Percentiles rank a stretch among this genome's conserved stretches.
Conservation (phyloP, 2,797 vertebrate genomes). For the Luscinia luscinia region DNA sequence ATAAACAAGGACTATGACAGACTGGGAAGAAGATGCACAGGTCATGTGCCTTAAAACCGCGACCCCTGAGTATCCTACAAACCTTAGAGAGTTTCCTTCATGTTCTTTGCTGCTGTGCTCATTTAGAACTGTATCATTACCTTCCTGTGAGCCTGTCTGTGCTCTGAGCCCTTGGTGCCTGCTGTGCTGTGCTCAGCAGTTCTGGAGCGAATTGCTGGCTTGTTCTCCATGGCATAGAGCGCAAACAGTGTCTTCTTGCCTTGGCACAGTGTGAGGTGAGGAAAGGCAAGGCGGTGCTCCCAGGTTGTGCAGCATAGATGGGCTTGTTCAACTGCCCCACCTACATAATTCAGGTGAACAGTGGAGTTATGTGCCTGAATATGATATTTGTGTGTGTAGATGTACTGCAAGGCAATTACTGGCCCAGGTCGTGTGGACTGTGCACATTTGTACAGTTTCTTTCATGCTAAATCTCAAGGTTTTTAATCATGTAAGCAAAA, state of each 20-base stretch:
- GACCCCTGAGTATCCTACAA: neutral
- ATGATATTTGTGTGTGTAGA: neutral
- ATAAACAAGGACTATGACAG: neutral
- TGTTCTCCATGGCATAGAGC: neutral
- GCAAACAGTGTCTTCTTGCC: neutral
- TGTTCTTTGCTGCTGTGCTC: neutral
- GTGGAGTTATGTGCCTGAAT: neutral
- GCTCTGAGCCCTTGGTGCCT: neutral
- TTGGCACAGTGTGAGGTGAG: neutral
- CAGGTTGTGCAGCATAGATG: neutral
- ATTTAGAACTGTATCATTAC: neutral
- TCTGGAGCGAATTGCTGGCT: accelerated
- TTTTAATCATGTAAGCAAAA: neutral
- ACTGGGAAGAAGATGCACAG: neutral
- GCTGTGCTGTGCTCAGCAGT: neutral
- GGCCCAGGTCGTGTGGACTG: neutral
- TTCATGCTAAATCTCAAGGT: neutral
- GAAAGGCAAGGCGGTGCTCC: neutral
- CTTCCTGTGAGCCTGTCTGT: neutral
- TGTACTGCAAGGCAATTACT: neutral
- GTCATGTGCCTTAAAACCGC: neutral
- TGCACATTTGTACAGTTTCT: neutral
- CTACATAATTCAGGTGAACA: neutral
- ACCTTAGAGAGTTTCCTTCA: neutral
- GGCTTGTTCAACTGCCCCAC: neutral